Conservation (phyloP, 2,888 invertebrate genomes). For the Eumacrocentrus americanus region DNA sequence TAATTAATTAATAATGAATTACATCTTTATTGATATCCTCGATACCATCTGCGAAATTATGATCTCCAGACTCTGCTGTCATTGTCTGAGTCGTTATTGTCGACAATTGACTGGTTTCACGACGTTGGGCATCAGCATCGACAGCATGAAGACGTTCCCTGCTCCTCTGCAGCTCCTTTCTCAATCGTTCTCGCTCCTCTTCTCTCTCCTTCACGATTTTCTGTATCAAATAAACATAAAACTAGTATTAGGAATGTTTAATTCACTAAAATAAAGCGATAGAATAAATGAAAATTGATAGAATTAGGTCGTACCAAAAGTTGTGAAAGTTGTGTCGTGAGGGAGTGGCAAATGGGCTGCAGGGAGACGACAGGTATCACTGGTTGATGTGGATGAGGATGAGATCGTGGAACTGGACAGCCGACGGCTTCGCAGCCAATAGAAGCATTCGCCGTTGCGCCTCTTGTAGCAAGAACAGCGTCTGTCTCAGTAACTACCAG, state of each 20-base stretch:
- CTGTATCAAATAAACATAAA: conserved; percentile 59
- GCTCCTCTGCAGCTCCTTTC: conserved; percentile 74
- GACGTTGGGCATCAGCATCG: conserved; percentile 53
- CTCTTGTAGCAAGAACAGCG: conserved; percentile 63
- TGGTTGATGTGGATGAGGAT: conserved; percentile 60
- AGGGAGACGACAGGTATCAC: conserved; percentile 69
- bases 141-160: conserved; percentile 75
- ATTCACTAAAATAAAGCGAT: neutral
- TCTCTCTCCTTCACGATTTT: conserved; percentile 77
- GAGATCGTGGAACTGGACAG: conserved; percentile 61
- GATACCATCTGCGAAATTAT: conserved; percentile 11
- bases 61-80: conserved; percentile 46
- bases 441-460: conserved; percentile 57
- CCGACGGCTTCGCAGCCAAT: conserved; percentile 55
- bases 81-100: conserved; percentile 44
- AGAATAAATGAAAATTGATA: neutral
- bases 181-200: conserved; percentile 75
- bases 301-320: conserved; percentile 66
- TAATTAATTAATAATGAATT: neutral
- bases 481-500: conserved; percentile 67
- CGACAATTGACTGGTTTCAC: conserved; percentile 43
- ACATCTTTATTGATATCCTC: conserved; percentile 40
- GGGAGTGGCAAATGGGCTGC: conserved; percentile 69
- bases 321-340: conserved; percentile 72
- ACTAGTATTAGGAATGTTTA: neutral